Conservation (phyloP, 2,797 vertebrate species). For the Scleropages formosus region DNA sequence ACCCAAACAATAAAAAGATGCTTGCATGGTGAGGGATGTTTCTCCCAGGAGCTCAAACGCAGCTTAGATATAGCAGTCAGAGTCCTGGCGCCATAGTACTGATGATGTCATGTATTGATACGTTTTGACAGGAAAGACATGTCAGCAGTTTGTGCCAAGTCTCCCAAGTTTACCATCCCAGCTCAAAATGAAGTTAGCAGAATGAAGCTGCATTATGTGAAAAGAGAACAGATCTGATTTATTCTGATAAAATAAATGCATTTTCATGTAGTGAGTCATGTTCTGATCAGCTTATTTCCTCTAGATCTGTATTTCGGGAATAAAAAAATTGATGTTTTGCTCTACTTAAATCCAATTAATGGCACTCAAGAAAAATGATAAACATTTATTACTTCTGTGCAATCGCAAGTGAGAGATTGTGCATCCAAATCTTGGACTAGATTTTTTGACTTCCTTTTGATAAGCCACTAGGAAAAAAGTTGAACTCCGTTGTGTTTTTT, state of each 20-base stretch:
- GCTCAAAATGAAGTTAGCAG: constrained; percentile 33
- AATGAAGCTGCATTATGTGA: constrained; percentile 31
- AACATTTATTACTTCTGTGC: constrained; percentile 44
- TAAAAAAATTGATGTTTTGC: constrained; percentile 32
- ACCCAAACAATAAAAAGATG: not conserved
- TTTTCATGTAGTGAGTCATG: constrained; percentile 38
- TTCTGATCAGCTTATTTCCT: constrained; percentile 36
- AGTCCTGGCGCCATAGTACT: not conserved
- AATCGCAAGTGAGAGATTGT: constrained; percentile 37
- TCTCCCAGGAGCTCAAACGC: not conserved
- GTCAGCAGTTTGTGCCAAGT: constrained; percentile 27
- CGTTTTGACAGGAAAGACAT: constrained; percentile 28
- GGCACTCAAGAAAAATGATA: constrained; percentile 64
- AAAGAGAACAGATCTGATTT: constrained; percentile 41
- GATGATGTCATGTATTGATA: constrained; percentile 30
- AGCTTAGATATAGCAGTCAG: not conserved
- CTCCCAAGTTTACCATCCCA: constrained; percentile 30
- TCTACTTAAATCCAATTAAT: constrained; percentile 37
- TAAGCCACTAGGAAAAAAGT: constrained; percentile 2
- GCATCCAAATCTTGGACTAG: constrained; percentile 51
- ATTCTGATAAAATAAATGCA: constrained; percentile 37
- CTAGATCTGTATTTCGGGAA: constrained; percentile 33
- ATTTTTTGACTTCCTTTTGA: constrained; percentile 35
- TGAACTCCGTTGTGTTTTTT: constrained; percentile 19
- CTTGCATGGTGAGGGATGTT: not conserved